Evolutionary conservation across 2,888 invertebrate species (phyloP).

Genomic region (Nowickia ferox): DNA sequence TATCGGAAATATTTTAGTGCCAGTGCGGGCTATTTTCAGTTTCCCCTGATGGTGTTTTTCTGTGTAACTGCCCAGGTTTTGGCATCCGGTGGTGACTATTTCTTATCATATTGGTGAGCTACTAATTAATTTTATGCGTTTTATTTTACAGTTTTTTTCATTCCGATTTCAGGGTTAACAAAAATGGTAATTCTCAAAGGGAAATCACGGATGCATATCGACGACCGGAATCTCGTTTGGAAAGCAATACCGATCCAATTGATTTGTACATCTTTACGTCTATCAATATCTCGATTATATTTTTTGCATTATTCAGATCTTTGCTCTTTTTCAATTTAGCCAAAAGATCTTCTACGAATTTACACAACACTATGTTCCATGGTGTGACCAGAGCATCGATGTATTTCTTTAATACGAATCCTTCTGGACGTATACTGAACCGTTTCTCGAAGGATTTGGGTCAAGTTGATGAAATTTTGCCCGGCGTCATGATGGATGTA

Average conservation of each 20-base stretch:
- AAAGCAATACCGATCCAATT: constrained; percentile 75
- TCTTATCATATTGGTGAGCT: constrained; percentile 88
- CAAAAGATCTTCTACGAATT: constrained; percentile 89
- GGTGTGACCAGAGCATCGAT: constrained; percentile 91
- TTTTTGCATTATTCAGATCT: constrained; percentile 81
- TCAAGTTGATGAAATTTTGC: constrained; percentile 83
- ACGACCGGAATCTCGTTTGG: constrained; percentile 41
- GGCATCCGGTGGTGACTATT: constrained; percentile 90
- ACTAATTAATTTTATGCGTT: not conserved
- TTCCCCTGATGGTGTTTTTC: constrained; percentile 86
- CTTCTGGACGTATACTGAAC: constrained; percentile 92
- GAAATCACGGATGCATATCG: constrained; percentile 37
- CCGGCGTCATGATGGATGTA: constrained; percentile 82
- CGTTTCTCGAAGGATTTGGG: constrained; percentile 95
- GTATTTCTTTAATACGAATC: constrained; percentile 94
- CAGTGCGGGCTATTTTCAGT: constrained; percentile 87
- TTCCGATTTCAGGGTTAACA: constrained; percentile 77
- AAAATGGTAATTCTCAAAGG: constrained; percentile 73
- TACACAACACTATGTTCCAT: constrained; percentile 93
- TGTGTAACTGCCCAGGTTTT: constrained; percentile 88
- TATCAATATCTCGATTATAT: constrained; percentile 83
- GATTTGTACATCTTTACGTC: constrained; percentile 84
- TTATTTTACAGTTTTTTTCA: not conserved
- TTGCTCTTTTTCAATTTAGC: constrained; percentile 85
- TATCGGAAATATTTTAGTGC: constrained; percentile 89